Conservation (phyloP, 2,888 invertebrate genomes). For the Aphodius granarius region DNA sequence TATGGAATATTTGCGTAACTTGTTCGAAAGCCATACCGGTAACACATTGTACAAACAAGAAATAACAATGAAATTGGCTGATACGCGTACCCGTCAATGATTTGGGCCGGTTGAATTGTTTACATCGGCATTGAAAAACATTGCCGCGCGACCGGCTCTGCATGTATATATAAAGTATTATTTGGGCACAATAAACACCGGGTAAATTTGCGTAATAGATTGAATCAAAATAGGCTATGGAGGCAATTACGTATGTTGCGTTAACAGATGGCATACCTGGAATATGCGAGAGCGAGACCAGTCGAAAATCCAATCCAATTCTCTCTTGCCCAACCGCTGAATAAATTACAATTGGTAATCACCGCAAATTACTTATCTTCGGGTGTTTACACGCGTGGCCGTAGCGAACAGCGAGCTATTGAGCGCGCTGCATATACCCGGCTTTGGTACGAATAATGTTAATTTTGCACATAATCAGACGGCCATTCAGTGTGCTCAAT, state of each 20-base stretch:
- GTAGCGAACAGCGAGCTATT: background rate
- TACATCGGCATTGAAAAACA: background rate
- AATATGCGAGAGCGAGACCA: background rate
- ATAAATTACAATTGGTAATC: conserved; percentile 15
- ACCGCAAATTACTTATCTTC: conserved; percentile 15
- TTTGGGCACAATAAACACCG: background rate
- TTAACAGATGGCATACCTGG: conserved; percentile 8
- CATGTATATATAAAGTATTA: background rate
- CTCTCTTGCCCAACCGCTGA: conserved; percentile 6
- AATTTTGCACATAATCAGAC: conserved; percentile 24
- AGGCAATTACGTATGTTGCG: conserved; percentile 1
- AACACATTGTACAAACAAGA: too few relatives aligned
- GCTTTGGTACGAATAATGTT: conserved; percentile 15
- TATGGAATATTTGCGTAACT: too few relatives aligned
- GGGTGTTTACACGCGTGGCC: conserved; percentile 4
- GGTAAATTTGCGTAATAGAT: conserved; percentile 9
- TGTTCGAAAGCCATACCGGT: too few relatives aligned
- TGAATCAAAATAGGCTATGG: conserved; percentile 8
- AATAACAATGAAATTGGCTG: too few relatives aligned
- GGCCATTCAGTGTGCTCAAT: conserved; percentile 15
- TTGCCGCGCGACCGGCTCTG: background rate
- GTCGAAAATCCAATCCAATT: conserved; percentile 13
- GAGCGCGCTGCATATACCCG: background rate
- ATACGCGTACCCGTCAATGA: too few relatives aligned
- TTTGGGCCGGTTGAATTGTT: background rate